Conservation (phyloP, 2,888 invertebrate genomes). For the Cynaeus angustus region DNA sequence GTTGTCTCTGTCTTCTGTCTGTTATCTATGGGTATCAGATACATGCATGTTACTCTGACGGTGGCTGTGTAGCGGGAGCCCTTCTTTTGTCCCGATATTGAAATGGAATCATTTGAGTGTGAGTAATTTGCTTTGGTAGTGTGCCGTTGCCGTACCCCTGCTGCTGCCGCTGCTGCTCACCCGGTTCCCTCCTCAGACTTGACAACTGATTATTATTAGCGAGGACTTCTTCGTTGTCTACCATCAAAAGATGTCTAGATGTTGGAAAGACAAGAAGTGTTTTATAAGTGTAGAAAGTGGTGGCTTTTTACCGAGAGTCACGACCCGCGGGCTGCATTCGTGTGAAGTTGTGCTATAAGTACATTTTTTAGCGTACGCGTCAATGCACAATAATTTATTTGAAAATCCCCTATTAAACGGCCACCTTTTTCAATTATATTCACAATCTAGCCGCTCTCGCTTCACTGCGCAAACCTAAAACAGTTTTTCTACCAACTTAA, state of each 20-base stretch:
- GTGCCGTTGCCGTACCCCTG: slow-evolving; percentile 60
- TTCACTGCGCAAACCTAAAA: slow-evolving; percentile 67
- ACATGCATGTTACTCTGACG: slow-evolving; percentile 64
- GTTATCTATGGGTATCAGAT: slow-evolving; percentile 63
- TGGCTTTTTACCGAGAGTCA: too few relatives aligned
- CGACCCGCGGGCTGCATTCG: background rate
- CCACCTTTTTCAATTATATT: slow-evolving; percentile 71
- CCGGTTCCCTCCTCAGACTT: slow-evolving; percentile 37
- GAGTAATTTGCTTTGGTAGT: slow-evolving; percentile 79
- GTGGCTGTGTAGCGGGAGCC: slow-evolving; percentile 67
- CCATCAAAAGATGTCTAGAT: slow-evolving; percentile 28
- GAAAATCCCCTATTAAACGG: slow-evolving; percentile 68
- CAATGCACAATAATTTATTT: slow-evolving; percentile 68
- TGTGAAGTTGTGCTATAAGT: slow-evolving; percentile 46
- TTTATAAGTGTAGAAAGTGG: background rate
- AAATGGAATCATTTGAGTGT: slow-evolving; percentile 83
- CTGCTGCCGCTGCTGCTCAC: slow-evolving; percentile 56
- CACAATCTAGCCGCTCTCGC: slow-evolving; percentile 70
- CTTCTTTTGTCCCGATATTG: slow-evolving; percentile 79
- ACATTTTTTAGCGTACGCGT: slow-evolving; percentile 61
- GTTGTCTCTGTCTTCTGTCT: slow-evolving; percentile 42
- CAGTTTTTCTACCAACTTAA: slow-evolving; percentile 65
- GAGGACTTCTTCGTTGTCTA: slow-evolving; percentile 30
- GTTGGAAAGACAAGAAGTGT: too few relatives aligned
- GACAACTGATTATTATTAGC: slow-evolving; percentile 45